Base-by-base conservation (phyloP, 2,797 vertebrate genomes). In the Esox lucius region DNA sequence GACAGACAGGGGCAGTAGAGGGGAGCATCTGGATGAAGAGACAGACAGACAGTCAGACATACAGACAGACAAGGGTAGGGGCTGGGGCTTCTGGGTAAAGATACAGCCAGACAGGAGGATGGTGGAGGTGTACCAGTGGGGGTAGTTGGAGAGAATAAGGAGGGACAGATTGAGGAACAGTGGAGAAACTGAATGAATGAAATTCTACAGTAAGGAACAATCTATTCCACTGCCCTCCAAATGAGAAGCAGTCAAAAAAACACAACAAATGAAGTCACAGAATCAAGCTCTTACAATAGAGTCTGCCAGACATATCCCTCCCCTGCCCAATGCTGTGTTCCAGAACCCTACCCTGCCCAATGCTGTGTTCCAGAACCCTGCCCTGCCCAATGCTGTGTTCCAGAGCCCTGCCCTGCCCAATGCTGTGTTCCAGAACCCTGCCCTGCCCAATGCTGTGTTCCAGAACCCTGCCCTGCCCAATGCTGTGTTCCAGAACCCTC, bases 251-350 rank as follows among this genome's bases (percentile, higher is more conserved):
- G 64, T 33, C 28, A 65, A 31, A 12, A 12, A n/a, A 65, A 65
- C 28, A 35, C 64, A 17, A 65, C 64, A 19, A 65, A 35, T 65
- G 64, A 33, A 65, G 31, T 15, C 5, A 65, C 64, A 65, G 16
- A 35, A 65, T 65, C 28, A 33, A 28, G 16, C 15, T 11, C 1
- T 17, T 65, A 33, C 16, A 65, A 65, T 35, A 65, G 64, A 19
- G 31, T 65, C 88, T 91, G 81, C 84, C 86, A 87, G 88, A 77
- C 84, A 5, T 70, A 5, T 28, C 73, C 73, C 22, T 12, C n/a
- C 33, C 51, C 5, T 83, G 79, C 84, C n/a, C n/a, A n/a, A n/a
- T n/a, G n/a, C n/a, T n/a, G n/a, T n/a, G n/a, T n/a, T n/a, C n/a
- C n/a, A n/a, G n/a, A n/a, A n/a, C n/a, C n/a, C n/a, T n/a, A n/a